Base-by-base conservation (phyloP, 2,888 invertebrate species). In the Nasonia oneida region DNA sequence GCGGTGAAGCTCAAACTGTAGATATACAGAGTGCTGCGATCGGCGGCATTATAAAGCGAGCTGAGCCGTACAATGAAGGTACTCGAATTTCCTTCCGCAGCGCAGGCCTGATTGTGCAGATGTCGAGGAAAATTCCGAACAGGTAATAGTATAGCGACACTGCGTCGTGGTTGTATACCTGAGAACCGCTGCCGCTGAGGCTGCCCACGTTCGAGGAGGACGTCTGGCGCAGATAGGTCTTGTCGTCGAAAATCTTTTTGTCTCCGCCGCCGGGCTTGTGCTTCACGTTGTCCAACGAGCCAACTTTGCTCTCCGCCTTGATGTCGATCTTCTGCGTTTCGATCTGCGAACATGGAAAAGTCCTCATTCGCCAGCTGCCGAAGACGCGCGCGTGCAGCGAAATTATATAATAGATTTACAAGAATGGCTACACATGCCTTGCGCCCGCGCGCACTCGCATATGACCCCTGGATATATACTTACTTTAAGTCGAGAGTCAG, bases 261-360 rank as follows among this genome's bases (percentile, higher is more conserved):
- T 98, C 97, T 23, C 98, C 98, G 74, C 98, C 98, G 81, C 98
- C 98, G 0, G 99, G 98, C 91, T 97, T 98, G 94, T 99, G 97
- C 23, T 96, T 95, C 74, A 98, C 95, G 92, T 99, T 98, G 86
- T 98, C 98, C 92, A 99, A 94, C 15, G 98, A 98, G 71, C 98
- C 98, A 89, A 99, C 96, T 94, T 98, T 98, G 94, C 98, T 98
- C 94, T 97, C 96, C 89, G 97, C 98, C 94, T 98, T 98, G 94
- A 98, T 96, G 91, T 98, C 98, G 94, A 98, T 94, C 94, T 98
- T 98, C 95, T 97, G 97, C 91, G 96, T 96, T 95, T 97, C 97
- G 92, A 98, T 98, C 97, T 97, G 95, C 93, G 47, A 79, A 14
- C 15, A 73, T 33, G 15, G n/a, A n/a, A 18, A 6, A 29, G 37